Base-by-base conservation (phyloP, 2,113 vertebrate genomes). In the Cervus canadensis region DNA sequence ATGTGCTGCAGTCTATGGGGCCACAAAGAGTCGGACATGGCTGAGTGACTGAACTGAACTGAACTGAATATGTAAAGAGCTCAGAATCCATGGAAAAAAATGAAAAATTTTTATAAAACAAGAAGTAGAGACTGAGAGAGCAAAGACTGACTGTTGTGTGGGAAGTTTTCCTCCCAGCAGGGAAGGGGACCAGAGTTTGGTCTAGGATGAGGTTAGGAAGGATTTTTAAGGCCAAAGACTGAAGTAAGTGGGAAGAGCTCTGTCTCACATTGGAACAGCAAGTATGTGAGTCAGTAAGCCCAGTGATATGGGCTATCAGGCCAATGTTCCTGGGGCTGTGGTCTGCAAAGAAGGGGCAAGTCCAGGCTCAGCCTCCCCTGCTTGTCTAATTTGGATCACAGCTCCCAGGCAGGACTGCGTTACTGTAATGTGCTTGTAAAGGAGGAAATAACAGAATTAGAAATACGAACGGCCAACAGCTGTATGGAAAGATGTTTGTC, bases 21-120 rank as follows among this genome's bases (percentile, higher is more conserved):
- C 4, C 17, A 7, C 33, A 36, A 36, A n/a, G 16, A 67, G 64
- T 36, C 0, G 0, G 64, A 67, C 64, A 36, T 0, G 17, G n/a
- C 33, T 21, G 33, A 67, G 64, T 1, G 33, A 67, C 62, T 67
- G 62, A 67, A 67, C 33, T n/a, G 64, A n/a, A n/a, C 33, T 67
- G 17, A 36, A 36, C 17, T 67, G 64, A 67, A 52, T 52, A n/a
- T 82, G 10, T 36, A 40, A 82, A 82, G 48, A 52, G 48, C 48
- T 82, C 79, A 52, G 79, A 82, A 82, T n/a, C 5, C 30, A 82
- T 11, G 30, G n/a, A 52, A 81, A 82, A 52, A 82, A 52, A 14
- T n/a, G 28, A 82, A 50, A 52, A 10, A 13, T 82, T 23, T 17
- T 81, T 48, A 16, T n/a, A 23, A 52, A 54, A n/a, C 30, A 82